Evolutionary conservation across 1,140 invertebrate genomes (phyloP).

Genomic region (Acyrthosiphon pisum): DNA sequence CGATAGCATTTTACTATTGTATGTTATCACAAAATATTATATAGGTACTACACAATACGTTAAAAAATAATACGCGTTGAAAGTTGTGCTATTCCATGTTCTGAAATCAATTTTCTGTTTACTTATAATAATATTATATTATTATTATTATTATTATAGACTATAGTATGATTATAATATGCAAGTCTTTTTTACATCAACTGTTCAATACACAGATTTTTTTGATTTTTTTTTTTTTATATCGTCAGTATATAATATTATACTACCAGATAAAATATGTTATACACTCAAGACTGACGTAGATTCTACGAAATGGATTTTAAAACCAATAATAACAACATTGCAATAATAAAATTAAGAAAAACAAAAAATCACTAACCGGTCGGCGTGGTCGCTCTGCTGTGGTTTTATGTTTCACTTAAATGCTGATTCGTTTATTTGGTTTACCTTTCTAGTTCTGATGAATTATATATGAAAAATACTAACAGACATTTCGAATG

Average conservation of each 20-base stretch:
- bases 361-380: neutral
- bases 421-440: constrained; percentile 1
- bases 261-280: neutral
- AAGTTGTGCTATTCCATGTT: neutral
- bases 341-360: neutral
- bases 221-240: neutral
- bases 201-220: neutral
- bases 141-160: too few relatives aligned
- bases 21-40: neutral
- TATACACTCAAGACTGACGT: neutral
- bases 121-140: neutral
- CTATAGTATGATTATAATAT: neutral
- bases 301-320: neutral
- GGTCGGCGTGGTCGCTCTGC: neutral
- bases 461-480: neutral
- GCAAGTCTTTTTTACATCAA: neutral
- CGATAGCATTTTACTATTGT: neutral
- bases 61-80: neutral
- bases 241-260: neutral
- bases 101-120: neutral
- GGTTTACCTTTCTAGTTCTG: neutral
- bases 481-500: neutral
- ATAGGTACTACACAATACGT: neutral
- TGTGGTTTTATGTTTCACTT: neutral
- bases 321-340: neutral